These are phyloP conservation scores for Heliothis virescens DNA, from an alignment of 1,140 invertebrate species.

Conservation along the genomic window DNA sequence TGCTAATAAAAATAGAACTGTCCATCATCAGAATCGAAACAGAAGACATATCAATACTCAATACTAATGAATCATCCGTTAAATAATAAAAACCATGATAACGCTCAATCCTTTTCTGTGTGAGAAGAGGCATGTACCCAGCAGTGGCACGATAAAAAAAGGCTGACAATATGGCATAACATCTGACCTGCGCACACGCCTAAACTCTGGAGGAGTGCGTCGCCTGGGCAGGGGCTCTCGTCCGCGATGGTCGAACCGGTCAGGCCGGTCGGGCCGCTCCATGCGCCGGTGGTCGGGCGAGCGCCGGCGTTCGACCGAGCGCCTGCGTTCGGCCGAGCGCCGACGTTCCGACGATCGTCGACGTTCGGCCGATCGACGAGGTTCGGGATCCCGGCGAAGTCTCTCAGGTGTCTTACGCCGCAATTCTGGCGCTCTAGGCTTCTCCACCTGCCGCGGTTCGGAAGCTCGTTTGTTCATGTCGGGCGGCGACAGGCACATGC, in stretches of 20 bases:
- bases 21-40: no score
- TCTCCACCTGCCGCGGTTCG: conserved; percentile 44
- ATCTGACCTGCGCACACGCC: background rate
- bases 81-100: no score
- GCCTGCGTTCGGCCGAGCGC: conserved; percentile 28
- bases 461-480: conserved; percentile 19
- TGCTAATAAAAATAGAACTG: no score
- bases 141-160: no score
- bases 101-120: no score
- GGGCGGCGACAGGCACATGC: conserved; percentile 70
- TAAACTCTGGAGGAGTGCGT: background rate
- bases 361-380: conserved; percentile 44
- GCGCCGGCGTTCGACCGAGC: background rate
- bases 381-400: conserved; percentile 49
- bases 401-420: conserved; percentile 19
- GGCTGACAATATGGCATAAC: no score
- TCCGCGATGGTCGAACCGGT: background rate
- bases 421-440: conserved; percentile 57
- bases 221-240: background rate
- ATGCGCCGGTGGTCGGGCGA: conserved; percentile 39
- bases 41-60: no score
- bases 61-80: no score
- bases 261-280: background rate
- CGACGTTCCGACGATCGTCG: conserved; percentile 11
- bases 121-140: no score